Base-by-base conservation (phyloP, 2,797 vertebrate genomes). In the Cichlasoma orientale region DNA sequence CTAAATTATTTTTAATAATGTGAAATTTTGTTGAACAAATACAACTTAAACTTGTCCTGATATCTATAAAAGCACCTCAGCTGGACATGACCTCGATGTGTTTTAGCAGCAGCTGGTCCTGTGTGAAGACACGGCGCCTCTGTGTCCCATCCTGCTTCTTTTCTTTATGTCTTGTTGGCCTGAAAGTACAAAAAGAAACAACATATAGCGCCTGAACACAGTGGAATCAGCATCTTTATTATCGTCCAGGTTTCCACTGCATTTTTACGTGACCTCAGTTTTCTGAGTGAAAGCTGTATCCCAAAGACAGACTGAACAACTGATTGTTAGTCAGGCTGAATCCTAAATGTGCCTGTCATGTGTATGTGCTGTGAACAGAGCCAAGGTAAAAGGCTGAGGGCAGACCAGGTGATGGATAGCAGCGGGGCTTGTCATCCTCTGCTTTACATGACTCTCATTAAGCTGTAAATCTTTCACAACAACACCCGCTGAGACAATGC, bases 401-500 rank as follows among this genome's bases (percentile, higher is more conserved):
- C 83, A 85, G 75, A 87, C 52, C 83, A 90, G 89, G 86, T 96
- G 95, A 96, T 95, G 95, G 95, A 96, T 94, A 87, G 88, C 79
- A 81, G 80, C 83, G 73, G 81, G 84, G 80, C 77, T 85, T 91
- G 88, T 89, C 84, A 91, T 82, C 77, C 50, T 25, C 38, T 76
- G 85, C 80, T 88, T 91, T 79, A 68, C 84, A 80, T 79, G 73
- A 21, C 77, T 85, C 89, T 95, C 94, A 94, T 94, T 93, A 94
- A 93, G 94, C 94, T 95, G 95, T 96, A 97, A 97, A 96, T 96
- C 95, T 95, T 91, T 91, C 88, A 90, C 90, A 89, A 84, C 82
- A 66, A 72, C 86, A 92, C 87, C 13, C 36, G 7, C 66, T n/a
- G 33, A 94, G 73, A 96, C 94, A 95, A 94, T 94, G 93, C 89